Evolutionary conservation across 2,888 invertebrate species (phyloP).

Genomic region (Chymomyza amoena): DNA sequence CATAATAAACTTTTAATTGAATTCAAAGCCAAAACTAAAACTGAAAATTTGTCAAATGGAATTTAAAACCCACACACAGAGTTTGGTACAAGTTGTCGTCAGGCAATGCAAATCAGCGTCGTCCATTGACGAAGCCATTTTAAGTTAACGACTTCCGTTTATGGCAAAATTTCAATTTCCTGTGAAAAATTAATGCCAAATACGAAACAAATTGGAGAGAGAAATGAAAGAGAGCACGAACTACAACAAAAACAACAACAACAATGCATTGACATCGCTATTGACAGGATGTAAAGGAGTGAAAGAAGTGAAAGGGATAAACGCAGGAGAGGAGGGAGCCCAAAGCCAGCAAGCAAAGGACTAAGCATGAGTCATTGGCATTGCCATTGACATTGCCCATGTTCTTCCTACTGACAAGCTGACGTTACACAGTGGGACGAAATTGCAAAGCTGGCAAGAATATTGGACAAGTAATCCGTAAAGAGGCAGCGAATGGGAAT

Average conservation of each 20-base stretch:
- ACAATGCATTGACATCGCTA: background rate
- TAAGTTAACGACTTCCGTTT: constrained; percentile 64
- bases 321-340: constrained; percentile 1
- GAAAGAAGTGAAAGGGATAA: background rate
- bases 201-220: constrained; percentile 63
- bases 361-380: background rate
- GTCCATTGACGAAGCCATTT: constrained; percentile 20
- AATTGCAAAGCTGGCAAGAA: too few relatives aligned
- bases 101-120: background rate
- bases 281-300: constrained; percentile 44
- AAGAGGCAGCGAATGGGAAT: too few relatives aligned
- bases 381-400: constrained; percentile 6
- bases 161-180: constrained; percentile 73
- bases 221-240: constrained; percentile 13
- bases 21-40: constrained; percentile 42
- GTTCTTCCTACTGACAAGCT: background rate
- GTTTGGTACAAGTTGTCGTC: background rate
- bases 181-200: constrained; percentile 69
- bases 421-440: background rate
- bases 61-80: background rate
- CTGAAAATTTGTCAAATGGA: constrained; percentile 18
- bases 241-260: constrained; percentile 27
- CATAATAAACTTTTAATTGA: constrained; percentile 62
- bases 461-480: too few relatives aligned
- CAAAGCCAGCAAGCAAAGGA: background rate